Percentiles rank a stretch among this genome's conserved stretches.
Conservation (phyloP, 2,888 invertebrate species). For the Prosapia bicincta region DNA sequence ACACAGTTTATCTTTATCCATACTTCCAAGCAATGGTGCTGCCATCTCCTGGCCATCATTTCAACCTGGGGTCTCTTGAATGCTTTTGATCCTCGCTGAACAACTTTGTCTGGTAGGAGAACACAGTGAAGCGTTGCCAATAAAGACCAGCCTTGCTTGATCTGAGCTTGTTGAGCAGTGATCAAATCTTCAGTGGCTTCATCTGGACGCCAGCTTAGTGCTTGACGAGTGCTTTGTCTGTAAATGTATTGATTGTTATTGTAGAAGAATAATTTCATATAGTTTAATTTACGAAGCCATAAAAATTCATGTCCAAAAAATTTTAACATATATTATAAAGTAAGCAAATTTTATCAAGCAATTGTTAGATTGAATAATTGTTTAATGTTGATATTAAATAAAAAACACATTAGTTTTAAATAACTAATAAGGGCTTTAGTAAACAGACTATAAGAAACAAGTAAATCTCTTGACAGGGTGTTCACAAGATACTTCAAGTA, state of each 20-base stretch:
- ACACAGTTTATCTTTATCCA: too few relatives aligned
- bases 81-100: constrained; percentile 61
- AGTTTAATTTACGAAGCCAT: not conserved
- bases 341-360: too few relatives aligned
- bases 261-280: not conserved
- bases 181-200: constrained; percentile 81
- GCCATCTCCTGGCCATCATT: constrained; percentile 97
- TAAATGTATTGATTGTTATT: constrained; percentile 10
- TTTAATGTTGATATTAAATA: too few relatives aligned
- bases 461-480: too few relatives aligned
- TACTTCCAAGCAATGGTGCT: constrained; percentile 96
- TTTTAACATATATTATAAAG: too few relatives aligned
- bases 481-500: too few relatives aligned
- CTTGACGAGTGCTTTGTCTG: constrained; percentile 41
- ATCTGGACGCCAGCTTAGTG: constrained; percentile 43
- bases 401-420: too few relatives aligned
- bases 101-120: constrained; percentile 87
- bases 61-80: constrained; percentile 97
- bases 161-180: constrained; percentile 85
- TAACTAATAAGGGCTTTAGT: too few relatives aligned
- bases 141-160: constrained; percentile 96
- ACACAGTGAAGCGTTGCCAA: constrained; percentile 96
- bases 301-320: not conserved
- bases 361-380: too few relatives aligned
- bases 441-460: too few relatives aligned